Evolutionary conservation across 2,888 invertebrate genomes (phyloP).

Genomic region (Venustoraphidia nigricollis): DNA sequence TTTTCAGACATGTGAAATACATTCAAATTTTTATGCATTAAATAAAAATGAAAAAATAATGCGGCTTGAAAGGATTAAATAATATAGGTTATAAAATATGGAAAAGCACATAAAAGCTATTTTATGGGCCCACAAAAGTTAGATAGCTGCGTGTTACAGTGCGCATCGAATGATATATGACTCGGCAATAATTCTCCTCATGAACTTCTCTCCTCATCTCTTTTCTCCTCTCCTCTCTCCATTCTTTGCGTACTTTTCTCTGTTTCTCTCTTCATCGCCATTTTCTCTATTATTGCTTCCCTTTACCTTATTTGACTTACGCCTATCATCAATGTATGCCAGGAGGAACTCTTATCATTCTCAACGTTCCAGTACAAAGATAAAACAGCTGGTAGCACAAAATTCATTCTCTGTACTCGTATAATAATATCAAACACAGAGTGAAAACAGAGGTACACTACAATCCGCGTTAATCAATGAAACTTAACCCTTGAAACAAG

Average conservation of each 20-base stretch:
- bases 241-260: slow-evolving; percentile 6
- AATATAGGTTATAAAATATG: slow-evolving; percentile 17
- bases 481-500: too few species aligned
- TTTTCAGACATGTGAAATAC: not conserved
- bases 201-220: slow-evolving; percentile 7
- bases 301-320: too few species aligned
- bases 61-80: slow-evolving; percentile 15
- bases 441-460: too few species aligned
- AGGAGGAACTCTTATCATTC: too few species aligned
- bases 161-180: slow-evolving; percentile 12
- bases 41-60: slow-evolving; percentile 14
- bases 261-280: too few species aligned
- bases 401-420: too few species aligned
- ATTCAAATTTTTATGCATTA: slow-evolving; percentile 10
- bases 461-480: too few species aligned
- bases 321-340: too few species aligned
- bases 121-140: slow-evolving; percentile 17
- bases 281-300: too few species aligned
- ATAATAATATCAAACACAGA: too few species aligned
- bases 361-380: too few species aligned
- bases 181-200: slow-evolving; percentile 1
- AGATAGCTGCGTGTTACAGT: slow-evolving; percentile 12
- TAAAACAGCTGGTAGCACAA: too few species aligned
- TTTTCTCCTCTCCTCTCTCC: slow-evolving; percentile 9
- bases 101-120: slow-evolving; percentile 16